Percentiles rank a stretch among this genome's conserved stretches.
phyloP scores from a whole-genome alignment of 2,113 vertebrate genomes.

The Hyperopisus bebe region DNA sequence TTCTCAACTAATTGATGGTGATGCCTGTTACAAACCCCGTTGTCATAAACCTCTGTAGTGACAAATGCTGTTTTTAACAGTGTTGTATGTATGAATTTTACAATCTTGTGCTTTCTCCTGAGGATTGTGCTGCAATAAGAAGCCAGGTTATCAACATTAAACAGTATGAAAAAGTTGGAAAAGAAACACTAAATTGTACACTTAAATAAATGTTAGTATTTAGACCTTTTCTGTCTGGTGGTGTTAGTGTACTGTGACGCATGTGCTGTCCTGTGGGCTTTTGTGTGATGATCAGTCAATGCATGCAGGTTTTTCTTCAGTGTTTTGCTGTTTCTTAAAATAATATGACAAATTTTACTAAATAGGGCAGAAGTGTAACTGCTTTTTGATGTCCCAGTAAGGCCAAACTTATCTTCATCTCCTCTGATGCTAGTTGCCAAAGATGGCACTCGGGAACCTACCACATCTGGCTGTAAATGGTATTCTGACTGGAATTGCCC shows the following conservation, averaged over 20 bases:
- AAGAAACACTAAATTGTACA: constrained; percentile 66
- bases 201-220: constrained; percentile 71
- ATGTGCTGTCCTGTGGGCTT: background rate
- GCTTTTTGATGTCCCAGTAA: background rate
- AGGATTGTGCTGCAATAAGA: constrained; percentile 60
- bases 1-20: constrained; percentile 33
- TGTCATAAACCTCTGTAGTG: constrained; percentile 32
- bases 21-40: constrained; percentile 45
- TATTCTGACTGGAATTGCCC: background rate
- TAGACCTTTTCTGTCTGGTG: constrained; percentile 42
- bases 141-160: constrained; percentile 59
- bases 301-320: background rate
- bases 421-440: background rate
- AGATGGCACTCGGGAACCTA: background rate
- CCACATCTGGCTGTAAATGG: background rate
- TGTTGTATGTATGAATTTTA: constrained; percentile 42
- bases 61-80: constrained; percentile 47
- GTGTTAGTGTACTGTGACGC: background rate
- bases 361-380: background rate
- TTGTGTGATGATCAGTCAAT: background rate
- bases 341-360: too few species aligned
- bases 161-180: constrained; percentile 60
- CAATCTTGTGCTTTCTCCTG: constrained; percentile 40
- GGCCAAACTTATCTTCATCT: background rate
- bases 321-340: background rate